Evolutionary conservation across 2,888 invertebrate species (phyloP), one percentile per base, ranked within the genome.

Genomic region (Anticlea derivata): DNA sequence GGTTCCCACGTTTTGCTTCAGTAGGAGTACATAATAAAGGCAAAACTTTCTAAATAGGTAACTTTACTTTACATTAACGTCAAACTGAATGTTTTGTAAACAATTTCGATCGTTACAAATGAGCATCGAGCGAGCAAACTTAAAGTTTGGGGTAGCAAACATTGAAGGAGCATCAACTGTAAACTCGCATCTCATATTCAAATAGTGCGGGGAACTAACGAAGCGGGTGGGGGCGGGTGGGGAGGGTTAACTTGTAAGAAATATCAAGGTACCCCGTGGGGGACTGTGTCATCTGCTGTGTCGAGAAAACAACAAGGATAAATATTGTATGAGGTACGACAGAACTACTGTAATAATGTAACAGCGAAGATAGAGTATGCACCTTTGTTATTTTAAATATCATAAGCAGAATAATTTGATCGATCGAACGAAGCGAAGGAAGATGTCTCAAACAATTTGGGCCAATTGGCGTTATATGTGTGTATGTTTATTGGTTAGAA

Each of bases 121-220:
- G 73, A 78, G 73, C 75, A 76, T 64, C 70, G 70, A 68, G 68
- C 70, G 71, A 68, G 74, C 71, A 80, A 85, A 83, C 80, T 82
- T 77, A 70, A 83, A 87, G 79, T 83, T 84, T 79, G 78, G 86
- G 85, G 78, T 78, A 70, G 77, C 78, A 80, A 83, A 82, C 77
- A 78, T 74, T 67, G 68, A 57, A 70, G 60, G 73, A 77, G 70
- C 76, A 74, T 74, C 70, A 73, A 80, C 50, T 40, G 45, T 44
- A 34, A 78, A 78, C 80, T 79, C 76, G 71, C 78, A 77, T 83
- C 84, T 86, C 83, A 85, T 87, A 89, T 89, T 89, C 88, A 89
- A 89, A 89, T 89, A 89, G 86, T 85, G 83, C 76, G 79, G 84
- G 74, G 80, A 75, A 73, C 78, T 88, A 89, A 87, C 87, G 88